Evolutionary conservation across 1,140 invertebrate species (phyloP), one percentile per base, ranked within the genome.

Genomic region (Cherax quadricarinatus): DNA sequence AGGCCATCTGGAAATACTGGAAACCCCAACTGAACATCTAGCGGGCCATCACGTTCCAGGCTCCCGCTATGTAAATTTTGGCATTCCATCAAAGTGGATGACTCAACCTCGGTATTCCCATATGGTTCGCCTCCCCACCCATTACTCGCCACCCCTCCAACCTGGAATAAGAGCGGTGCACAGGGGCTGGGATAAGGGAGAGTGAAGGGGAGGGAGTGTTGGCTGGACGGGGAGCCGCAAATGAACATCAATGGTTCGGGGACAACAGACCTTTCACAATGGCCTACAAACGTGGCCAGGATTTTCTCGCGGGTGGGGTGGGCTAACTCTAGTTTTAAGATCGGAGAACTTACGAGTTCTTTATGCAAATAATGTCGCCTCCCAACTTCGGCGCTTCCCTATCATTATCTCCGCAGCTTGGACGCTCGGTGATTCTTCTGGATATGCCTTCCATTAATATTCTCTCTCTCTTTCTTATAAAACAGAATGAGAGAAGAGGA

Each of bases 61-160:
- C 51, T 62, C 41, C n/a, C 24, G 41, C 30, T 89, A 89, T 89
- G 88, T 83, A 89, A 89, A 89, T 89, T 89, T 80, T 62, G 66
- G 48, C 88, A 89, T 89, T 89, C 88, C 88, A 89, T 89, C 88
- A 89, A 83, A 89, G 60, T 73, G 57, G 88, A 73, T 89, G 88
- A 89, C 62, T 89, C 88, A 89, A 70, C 88, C 88, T 83, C 79
- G 82, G 88, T 89, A 80, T 89, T 89, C 80, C 88, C 88, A 89
- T 83, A 83, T 73, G 88, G 81, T 83, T 66, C 88, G 53, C 81
- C 88, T 89, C 84, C 84, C 84, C 41, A 30, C 60, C 80, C 87
- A 70, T 51, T 83, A 51, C 78, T 41, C 48, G 79, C 87, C 78
- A n/a, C 80, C 73, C 73, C 86, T 60, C 51, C 73, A 53, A 80